These are phyloP conservation scores for Cranoglanis bouderius DNA, from an alignment of 2,113 vertebrate genomes.

Conservation along the genomic window DNA sequence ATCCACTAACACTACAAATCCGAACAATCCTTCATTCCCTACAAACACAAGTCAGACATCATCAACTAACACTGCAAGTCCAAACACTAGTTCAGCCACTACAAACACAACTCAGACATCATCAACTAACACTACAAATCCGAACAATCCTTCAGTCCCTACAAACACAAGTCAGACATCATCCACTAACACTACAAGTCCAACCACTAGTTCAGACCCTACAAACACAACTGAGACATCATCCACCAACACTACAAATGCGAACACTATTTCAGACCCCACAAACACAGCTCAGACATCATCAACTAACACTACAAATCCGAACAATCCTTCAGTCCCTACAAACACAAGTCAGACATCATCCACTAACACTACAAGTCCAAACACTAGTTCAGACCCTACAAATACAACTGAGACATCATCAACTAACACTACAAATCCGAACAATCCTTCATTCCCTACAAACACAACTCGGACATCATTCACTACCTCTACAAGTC, in stretches of 20 bases:
- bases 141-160: background rate
- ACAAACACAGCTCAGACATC: background rate
- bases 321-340: too few relatives aligned
- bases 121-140: background rate
- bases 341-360: background rate
- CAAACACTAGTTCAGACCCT: background rate
- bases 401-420: background rate
- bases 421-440: background rate
- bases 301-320: background rate
- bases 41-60: background rate
- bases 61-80: background rate
- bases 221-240: background rate
- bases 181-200: background rate
- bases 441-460: background rate
- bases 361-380: background rate
- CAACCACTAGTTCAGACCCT: background rate
- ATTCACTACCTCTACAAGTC: background rate
- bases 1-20: background rate
- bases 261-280: background rate
- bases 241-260: background rate
- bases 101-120: background rate
- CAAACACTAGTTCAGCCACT: background rate
- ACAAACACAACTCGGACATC: background rate
- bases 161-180: conserved; percentile 7
- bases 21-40: background rate